These are phyloP conservation scores for Cinclus cinclus DNA, from an alignment of 2,113 vertebrate genomes.

Conservation along the genomic window DNA sequence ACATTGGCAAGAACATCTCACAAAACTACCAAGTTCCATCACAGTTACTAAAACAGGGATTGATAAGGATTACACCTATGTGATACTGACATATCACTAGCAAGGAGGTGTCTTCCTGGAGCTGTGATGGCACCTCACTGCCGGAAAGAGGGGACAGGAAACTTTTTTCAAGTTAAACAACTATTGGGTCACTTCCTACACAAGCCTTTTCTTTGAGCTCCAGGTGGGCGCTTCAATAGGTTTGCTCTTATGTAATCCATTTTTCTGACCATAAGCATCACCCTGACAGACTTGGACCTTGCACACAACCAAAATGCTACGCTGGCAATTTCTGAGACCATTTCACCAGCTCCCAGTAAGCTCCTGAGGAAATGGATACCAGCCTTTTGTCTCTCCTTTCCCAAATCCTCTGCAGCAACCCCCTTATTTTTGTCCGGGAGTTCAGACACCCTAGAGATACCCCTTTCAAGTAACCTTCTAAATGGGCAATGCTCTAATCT, in stretches of 20 bases:
- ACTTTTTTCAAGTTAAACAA: neutral
- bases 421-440: neutral
- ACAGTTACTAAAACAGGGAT: neutral
- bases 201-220: neutral
- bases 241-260: neutral
- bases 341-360: neutral
- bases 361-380: neutral
- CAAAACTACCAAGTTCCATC: neutral
- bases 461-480: neutral
- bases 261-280: neutral
- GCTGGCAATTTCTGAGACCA: neutral
- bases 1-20: neutral
- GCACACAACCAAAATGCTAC: neutral
- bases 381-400: neutral
- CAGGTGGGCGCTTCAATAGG: neutral
- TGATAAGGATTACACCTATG: fast-evolving
- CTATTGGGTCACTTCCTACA: neutral
- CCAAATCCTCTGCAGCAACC: neutral
- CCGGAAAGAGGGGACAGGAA: neutral
- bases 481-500: neutral
- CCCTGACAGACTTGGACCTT: neutral
- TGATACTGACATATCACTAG: neutral
- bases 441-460: neutral
- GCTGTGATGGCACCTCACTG: neutral
- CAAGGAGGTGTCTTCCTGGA: neutral